A percentile compares a stretch with the other conserved stretches of the same genome.
Evolutionary conservation across 1,140 invertebrate species (phyloP).

Genomic region (Ostrea edulis): DNA sequence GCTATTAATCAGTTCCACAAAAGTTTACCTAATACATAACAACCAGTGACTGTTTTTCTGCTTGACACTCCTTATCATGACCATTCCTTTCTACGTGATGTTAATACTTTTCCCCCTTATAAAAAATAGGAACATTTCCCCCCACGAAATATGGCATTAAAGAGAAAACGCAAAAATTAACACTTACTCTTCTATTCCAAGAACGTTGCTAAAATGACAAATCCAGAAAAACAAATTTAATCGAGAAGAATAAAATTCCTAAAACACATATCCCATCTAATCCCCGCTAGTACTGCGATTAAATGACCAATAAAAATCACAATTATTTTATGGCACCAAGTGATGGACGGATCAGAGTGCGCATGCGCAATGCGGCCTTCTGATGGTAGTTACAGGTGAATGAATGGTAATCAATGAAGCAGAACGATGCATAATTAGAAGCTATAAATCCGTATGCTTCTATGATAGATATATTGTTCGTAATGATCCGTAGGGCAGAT

Average conservation of each 20-base stretch:
- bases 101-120: too few species aligned
- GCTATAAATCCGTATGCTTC: background rate
- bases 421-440: constrained; percentile 10
- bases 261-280: constrained; percentile 32
- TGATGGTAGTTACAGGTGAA: background rate
- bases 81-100: too few species aligned
- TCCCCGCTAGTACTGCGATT: constrained; percentile 22
- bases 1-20: too few species aligned
- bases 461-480: constrained; percentile 29
- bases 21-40: too few species aligned
- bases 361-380: constrained; percentile 13
- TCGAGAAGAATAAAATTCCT: background rate
- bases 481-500: constrained; percentile 9
- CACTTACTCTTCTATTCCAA: background rate
- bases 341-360: background rate
- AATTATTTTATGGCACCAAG: constrained; percentile 1
- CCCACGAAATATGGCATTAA: too few species aligned
- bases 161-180: background rate
- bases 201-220: constrained; percentile 34
- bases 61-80: too few species aligned
- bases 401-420: background rate
- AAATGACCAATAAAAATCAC: constrained; percentile 30
- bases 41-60: too few species aligned
- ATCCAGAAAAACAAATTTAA: background rate
- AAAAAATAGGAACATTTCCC: too few species aligned